phyloP scores from a whole-genome alignment of 2,888 invertebrate species.

The Brenthis hecate region DNA sequence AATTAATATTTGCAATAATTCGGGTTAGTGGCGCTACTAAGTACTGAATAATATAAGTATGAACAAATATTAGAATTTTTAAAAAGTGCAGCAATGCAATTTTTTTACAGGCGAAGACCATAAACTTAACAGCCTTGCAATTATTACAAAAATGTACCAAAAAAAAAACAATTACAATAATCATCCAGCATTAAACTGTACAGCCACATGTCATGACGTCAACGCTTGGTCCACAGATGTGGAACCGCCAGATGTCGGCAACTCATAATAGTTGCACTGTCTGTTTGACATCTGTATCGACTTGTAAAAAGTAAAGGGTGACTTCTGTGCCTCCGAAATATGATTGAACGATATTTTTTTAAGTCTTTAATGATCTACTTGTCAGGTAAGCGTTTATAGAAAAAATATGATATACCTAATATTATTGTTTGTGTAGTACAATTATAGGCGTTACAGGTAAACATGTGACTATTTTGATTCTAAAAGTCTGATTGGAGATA shows the following conservation, averaged over 20 bases:
- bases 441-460: too few species aligned
- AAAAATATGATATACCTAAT: too few species aligned
- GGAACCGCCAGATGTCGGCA: constrained; percentile 60
- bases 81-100: too few species aligned
- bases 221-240: constrained; percentile 69
- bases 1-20: too few species aligned
- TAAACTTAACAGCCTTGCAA: constrained; percentile 9
- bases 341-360: neutral
- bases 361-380: neutral
- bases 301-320: constrained; percentile 40
- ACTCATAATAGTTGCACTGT: constrained; percentile 48
- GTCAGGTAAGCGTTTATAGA: too few species aligned
- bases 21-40: too few species aligned
- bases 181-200: constrained; percentile 53
- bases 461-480: too few species aligned
- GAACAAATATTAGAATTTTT: too few species aligned
- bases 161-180: constrained; percentile 42
- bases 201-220: constrained; percentile 74
- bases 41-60: too few species aligned
- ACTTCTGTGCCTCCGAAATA: constrained; percentile 30
- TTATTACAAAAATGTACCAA: constrained; percentile 3
- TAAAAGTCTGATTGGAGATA: too few species aligned
- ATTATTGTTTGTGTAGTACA: too few species aligned
- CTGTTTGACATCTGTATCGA: constrained; percentile 72
- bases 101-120: neutral